Evolutionary conservation across 2,888 invertebrate species (phyloP).

Genomic region (Limenitis camilla): DNA sequence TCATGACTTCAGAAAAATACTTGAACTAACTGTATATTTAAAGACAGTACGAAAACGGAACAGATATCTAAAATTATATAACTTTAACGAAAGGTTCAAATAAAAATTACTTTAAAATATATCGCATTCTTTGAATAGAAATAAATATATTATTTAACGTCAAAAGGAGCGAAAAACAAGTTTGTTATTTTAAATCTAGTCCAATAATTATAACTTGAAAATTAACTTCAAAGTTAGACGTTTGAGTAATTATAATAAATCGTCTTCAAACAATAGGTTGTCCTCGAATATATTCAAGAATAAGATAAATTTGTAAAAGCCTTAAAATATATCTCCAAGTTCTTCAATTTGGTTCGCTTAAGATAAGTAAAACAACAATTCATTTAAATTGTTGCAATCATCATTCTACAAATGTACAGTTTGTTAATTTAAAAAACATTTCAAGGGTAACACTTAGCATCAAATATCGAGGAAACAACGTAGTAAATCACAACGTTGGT

Average conservation of each 20-base stretch:
- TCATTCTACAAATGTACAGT: not conserved
- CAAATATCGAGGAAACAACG: slow-evolving; percentile 5
- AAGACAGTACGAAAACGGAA: no score
- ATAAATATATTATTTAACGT: no score
- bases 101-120: no score
- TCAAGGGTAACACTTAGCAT: not conserved
- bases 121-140: no score
- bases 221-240: slow-evolving; percentile 17
- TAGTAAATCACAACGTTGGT: slow-evolving; percentile 20
- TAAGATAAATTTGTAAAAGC: slow-evolving; percentile 10
- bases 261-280: slow-evolving; percentile 17
- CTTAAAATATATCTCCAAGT: not conserved
- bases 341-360: no score
- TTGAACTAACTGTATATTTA: no score
- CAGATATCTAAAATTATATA: no score
- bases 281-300: slow-evolving; percentile 13
- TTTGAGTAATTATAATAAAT: slow-evolving; percentile 21
- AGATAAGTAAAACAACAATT: no score
- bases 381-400: not conserved
- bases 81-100: no score
- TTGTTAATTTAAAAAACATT: not conserved
- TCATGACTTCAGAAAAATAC: no score
- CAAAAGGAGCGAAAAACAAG: no score
- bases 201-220: not conserved
- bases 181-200: no score